A percentile compares a stretch with the other conserved stretches of the same genome.
These are phyloP conservation scores for Nemapogon koenigi DNA, from an alignment of 2,888 invertebrate species.

Conservation along the genomic window DNA sequence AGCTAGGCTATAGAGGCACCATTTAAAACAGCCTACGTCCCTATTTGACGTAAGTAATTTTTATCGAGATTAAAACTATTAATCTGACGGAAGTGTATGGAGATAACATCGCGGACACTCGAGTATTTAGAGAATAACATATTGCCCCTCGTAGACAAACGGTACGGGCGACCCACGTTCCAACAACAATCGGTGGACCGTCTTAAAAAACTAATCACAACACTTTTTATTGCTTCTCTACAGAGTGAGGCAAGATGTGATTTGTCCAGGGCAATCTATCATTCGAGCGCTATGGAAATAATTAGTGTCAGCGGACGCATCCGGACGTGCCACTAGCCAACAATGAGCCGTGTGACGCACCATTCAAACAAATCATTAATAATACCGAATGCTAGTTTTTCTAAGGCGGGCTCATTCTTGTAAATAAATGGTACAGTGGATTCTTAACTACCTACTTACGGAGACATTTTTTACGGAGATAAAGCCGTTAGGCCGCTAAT, in stretches of 20 bases:
- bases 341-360: slow-evolving; percentile 55
- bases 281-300: slow-evolving; percentile 61
- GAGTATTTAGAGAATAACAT: slow-evolving; percentile 33
- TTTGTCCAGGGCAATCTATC: slow-evolving; percentile 63
- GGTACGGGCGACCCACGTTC: slow-evolving; percentile 39
- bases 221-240: slow-evolving; percentile 45
- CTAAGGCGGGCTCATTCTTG: slow-evolving; percentile 56
- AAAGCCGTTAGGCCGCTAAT: slow-evolving; percentile 38
- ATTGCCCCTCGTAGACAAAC: slow-evolving; percentile 42
- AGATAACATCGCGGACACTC: slow-evolving; percentile 35
- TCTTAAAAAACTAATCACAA: slow-evolving; percentile 48
- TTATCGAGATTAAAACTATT: slow-evolving; percentile 35
- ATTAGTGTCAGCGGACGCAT: slow-evolving; percentile 62
- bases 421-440: slow-evolving; percentile 58
- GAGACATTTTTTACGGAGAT: slow-evolving; percentile 44
- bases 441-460: slow-evolving; percentile 60
- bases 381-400: slow-evolving; percentile 58
- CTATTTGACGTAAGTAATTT: slow-evolving; percentile 22
- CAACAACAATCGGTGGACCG: slow-evolving; percentile 37
- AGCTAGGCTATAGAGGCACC: neutral
- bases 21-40: slow-evolving; percentile 3
- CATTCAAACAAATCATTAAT: slow-evolving; percentile 65
- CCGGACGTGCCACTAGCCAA: slow-evolving; percentile 49
- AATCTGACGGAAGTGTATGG: slow-evolving; percentile 38
- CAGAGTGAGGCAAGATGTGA: slow-evolving; percentile 50